Conservation (phyloP, 2,888 invertebrate genomes). For the Meteorus colon region DNA sequence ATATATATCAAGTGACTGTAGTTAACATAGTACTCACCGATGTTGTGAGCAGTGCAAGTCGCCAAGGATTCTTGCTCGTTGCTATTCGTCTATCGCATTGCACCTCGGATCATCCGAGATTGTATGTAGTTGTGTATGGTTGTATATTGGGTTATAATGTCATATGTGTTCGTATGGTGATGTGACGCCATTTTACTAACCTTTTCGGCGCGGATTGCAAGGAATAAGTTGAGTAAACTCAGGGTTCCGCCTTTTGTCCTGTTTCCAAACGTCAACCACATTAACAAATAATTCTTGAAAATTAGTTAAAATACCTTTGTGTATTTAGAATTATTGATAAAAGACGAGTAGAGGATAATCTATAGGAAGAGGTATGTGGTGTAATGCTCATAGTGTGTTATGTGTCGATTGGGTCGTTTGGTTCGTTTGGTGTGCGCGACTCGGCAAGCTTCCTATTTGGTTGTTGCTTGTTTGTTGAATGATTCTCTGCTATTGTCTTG, state of each 20-base stretch:
- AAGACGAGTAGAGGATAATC: neutral
- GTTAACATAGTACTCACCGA: no score
- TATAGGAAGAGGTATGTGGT: slow-evolving; percentile 23
- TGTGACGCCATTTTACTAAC: slow-evolving; percentile 73
- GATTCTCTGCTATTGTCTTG: neutral
- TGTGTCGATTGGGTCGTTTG: neutral
- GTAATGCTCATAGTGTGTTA: slow-evolving; percentile 14
- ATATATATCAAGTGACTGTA: no score
- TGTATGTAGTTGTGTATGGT: no score
- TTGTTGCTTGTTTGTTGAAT: slow-evolving; percentile 18
- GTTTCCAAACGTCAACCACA: neutral
- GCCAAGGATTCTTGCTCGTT: no score
- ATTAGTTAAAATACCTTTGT: neutral
- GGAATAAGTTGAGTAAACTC: slow-evolving; percentile 47
- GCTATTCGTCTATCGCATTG: no score
- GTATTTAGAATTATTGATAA: neutral
- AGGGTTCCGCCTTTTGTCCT: neutral
- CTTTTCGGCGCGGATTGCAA: slow-evolving; percentile 65
- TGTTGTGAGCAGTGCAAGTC: no score
- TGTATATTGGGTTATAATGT: no score
- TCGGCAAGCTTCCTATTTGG: slow-evolving; percentile 26
- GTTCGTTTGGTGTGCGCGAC: slow-evolving; percentile 27
- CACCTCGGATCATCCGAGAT: no score
- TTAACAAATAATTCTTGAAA: neutral
- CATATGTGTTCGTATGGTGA: slow-evolving; percentile 46